phyloP scores from a whole-genome alignment of 2,797 vertebrate species.

The Heterohyrax brucei region DNA sequence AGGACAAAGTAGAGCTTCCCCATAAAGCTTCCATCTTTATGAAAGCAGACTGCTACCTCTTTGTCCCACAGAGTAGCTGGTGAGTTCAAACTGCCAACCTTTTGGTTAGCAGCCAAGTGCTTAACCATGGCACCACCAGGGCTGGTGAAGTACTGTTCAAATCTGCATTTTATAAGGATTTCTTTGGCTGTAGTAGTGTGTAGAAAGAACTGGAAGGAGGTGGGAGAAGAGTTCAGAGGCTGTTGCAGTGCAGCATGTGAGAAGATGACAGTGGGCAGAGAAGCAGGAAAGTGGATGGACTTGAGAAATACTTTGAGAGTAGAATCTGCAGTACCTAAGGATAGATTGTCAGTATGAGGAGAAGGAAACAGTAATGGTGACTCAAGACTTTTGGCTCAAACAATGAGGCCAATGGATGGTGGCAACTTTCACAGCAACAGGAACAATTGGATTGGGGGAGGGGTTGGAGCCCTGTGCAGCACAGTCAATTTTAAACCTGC shows the following conservation, averaged over 20 bases:
- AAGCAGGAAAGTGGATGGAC: not conserved
- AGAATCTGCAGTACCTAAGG: not conserved
- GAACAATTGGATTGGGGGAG: not conserved
- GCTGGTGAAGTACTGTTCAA: not conserved
- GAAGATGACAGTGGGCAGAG: not conserved
- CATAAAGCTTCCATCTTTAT: too few species aligned
- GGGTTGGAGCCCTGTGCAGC: not conserved
- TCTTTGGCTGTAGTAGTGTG: not conserved
- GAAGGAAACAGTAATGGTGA: constrained; percentile 36
- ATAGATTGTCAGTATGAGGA: not conserved
- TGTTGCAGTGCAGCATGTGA: not conserved
- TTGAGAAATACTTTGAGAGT: not conserved
- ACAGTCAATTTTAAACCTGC: not conserved
- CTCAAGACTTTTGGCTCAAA: not conserved
- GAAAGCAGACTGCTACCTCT: too few species aligned
- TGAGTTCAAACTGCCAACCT: too few species aligned
- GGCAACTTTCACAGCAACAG: not conserved
- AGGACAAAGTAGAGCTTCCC: too few species aligned
- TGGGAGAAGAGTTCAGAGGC: not conserved
- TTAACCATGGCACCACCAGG: too few species aligned
- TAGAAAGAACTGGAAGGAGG: not conserved
- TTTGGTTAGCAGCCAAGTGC: too few species aligned
- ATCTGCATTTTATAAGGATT: not conserved
- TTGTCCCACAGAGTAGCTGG: too few species aligned
- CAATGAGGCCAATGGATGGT: not conserved